Evolutionary conservation across 53 echinoderm and acorn worm genomes (phyloP).

Genomic region (Holothuria leucospilota): DNA sequence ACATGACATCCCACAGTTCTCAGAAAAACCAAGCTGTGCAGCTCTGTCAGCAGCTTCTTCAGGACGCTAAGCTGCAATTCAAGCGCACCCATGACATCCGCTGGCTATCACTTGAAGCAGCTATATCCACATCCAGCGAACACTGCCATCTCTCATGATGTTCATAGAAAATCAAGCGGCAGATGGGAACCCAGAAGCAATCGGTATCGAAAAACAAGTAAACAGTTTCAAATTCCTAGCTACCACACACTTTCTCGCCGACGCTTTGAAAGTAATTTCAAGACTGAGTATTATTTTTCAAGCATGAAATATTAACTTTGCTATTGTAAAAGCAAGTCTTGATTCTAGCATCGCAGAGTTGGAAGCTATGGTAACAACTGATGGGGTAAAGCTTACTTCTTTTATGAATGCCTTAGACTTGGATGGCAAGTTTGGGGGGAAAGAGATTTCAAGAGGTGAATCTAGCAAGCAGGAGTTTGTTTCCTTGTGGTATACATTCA

Average conservation of each 20-base stretch:
- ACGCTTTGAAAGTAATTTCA: background rate
- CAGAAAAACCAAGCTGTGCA: no score
- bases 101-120: no score
- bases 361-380: background rate
- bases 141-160: slow-evolving; percentile 9
- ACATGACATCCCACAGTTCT: no score
- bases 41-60: background rate
- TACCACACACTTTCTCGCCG: background rate
- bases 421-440: background rate
- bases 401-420: background rate
- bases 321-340: slow-evolving; percentile 5
- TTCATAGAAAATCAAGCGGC: background rate
- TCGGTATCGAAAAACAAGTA: no score
- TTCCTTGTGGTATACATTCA: background rate
- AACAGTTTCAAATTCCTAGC: background rate
- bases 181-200: background rate
- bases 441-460: background rate
- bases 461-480: background rate
- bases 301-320: background rate
- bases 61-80: slow-evolving; percentile 9
- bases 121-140: background rate
- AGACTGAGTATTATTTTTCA: background rate
- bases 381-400: background rate
- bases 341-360: background rate
- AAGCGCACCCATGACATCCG: background rate